Base-by-base conservation (phyloP, 1,140 invertebrate species). In the Pogonomyrmex californicus region DNA sequence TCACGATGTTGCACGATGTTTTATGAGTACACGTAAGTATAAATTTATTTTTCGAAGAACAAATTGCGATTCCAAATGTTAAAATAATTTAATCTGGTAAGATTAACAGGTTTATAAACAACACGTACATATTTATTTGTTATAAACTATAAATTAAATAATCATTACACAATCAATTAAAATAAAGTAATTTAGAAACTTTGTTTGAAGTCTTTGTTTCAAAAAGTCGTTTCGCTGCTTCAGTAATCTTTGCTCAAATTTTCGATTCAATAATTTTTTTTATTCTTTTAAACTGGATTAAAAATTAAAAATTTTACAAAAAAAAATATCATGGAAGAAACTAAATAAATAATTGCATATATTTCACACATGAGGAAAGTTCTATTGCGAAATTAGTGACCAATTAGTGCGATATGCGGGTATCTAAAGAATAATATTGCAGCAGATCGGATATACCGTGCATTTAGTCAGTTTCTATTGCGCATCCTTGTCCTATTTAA, bases 261-360 rank as follows among this genome's bases (percentile, higher is more conserved):
- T 12, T 38, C 12, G 44, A 33, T 9, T 79, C 4, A 14, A 33
- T 38, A 38, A 5, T 49, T 73, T 23, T 23, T 79, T 68, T 54
- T 23, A 23, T 23, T 23, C 23, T 0, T 54, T 17, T 12, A 41
- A 54, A 33, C 36, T 44, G 30, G 12, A 7, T 38, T 54, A 44
- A 79, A 47, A 54, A 56, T 51, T 41, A 30, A 10, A 66, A 66
- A 79, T 79, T 66, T 66, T 51, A 51, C 12, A 30, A 65, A 66
- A 49, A 49, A 30, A 49, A n/a, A 38, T n/a, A 36, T 56, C 41
- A n/a, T 6, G 12, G 23, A 23, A 36, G 17, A 33, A 60, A 66
- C 4, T 79, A 47, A 51, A 51, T 66, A 54, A n/a, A 68, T 23
- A 41, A 56, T 70, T 14, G 9, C 36, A 12, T 44, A 49, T 68